Evolutionary conservation across 2,888 invertebrate species (phyloP), one percentile per base, ranked within the genome.

Genomic region (Mesorhabditis spiculigera): DNA sequence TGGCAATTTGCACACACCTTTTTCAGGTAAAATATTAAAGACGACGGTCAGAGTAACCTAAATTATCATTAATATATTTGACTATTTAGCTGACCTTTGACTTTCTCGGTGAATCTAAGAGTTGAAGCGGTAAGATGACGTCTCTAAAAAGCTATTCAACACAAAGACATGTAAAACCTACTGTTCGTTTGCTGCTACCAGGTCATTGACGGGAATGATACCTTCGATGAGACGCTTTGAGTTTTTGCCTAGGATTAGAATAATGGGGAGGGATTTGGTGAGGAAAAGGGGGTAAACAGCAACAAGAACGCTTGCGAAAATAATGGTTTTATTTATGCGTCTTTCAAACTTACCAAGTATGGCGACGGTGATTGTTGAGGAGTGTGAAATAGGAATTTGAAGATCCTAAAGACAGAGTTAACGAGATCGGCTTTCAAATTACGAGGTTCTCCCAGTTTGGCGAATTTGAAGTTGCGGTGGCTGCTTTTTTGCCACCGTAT

Each of bases 11-110:
- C n/a, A 13, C n/a, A n/a, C 10, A 50, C n/a, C n/a, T n/a, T 13
- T 50, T 50, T 50, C 58, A 10, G 58, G 58, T 50, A 50, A 50
- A 50, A 50, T 50, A 50, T 50, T 50, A n/a, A 50, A 50, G n/a
- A n/a, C n/a, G 58, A 50, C 58, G 8, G 58, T 50, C n/a, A 50
- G n/a, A 10, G 58, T 50, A 13, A n/a, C 58, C 58, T 50, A 50
- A 13, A 50, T 50, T 50, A 13, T 50, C n/a, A 50, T 50, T n/a
- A 50, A 13, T 50, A 10, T 50, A 13, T 50, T 13, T 50, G 10
- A 50, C 2, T 50, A 13, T 50, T 50, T 50, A 50, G 8, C 1
- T 50, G n/a, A 50, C 58, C 58, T 50, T 50, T 50, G 58, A 50
- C n/a, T 50, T 50, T n/a, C n/a, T 50, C n/a, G 58, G 58, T n/a